phyloP scores from a whole-genome alignment of 2,888 invertebrate species.

The Eustalomyia histrio region DNA sequence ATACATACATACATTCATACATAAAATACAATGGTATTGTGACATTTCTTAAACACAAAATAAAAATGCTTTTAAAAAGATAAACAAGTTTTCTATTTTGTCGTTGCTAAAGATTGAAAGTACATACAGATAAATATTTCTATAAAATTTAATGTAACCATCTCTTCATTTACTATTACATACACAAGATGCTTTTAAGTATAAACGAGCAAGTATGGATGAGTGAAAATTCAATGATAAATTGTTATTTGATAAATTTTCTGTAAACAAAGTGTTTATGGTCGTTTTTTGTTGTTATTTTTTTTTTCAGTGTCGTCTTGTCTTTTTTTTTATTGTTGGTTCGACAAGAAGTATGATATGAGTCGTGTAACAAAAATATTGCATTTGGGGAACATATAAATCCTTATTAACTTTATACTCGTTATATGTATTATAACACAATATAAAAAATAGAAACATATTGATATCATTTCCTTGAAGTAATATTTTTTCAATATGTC shows the following conservation, averaged over 20 bases:
- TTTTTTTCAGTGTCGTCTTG: background rate
- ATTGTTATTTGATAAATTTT: slow-evolving; percentile 39
- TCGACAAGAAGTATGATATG: background rate
- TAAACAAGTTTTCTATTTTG: background rate
- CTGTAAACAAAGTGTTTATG: slow-evolving; percentile 41
- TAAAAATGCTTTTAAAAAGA: background rate
- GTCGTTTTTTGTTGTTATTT: slow-evolving; percentile 9
- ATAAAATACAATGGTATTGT: background rate
- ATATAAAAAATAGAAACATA: slow-evolving; percentile 2
- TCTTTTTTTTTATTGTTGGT: background rate
- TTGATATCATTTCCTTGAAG: background rate
- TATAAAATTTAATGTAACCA: too few species aligned
- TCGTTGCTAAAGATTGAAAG: too few species aligned
- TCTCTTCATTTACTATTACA: too few species aligned
- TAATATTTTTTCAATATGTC: slow-evolving; percentile 17
- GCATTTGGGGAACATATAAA: background rate
- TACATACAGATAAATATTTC: too few species aligned
- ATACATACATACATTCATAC: background rate
- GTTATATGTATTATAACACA: background rate
- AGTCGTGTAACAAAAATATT: background rate
- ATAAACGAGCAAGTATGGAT: background rate
- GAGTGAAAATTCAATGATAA: slow-evolving; percentile 33
- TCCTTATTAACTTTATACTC: slow-evolving; percentile 13
- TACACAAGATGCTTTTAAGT: background rate
- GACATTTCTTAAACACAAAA: background rate